These are phyloP conservation scores for Microcebus murinus DNA, from an alignment of 2,113 vertebrate species.

Conservation along the genomic window DNA sequence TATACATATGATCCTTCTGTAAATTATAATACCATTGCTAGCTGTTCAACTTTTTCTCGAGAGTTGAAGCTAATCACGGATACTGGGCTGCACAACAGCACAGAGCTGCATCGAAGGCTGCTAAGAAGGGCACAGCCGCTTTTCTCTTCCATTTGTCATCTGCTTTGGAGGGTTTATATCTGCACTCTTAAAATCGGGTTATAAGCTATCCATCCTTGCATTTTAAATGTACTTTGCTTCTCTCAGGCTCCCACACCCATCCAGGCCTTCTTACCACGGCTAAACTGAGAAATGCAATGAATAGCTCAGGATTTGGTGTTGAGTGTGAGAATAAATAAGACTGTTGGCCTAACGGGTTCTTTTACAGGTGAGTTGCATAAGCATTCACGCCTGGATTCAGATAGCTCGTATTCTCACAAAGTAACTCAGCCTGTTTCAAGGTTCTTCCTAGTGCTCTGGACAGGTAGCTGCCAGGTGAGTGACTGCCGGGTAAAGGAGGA, in stretches of 20 bases:
- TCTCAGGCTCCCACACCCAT: background rate
- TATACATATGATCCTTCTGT: background rate
- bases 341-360: accelerated
- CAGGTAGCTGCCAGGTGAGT: no score
- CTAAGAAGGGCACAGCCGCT: accelerated
- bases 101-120: accelerated
- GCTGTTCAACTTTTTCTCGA: background rate
- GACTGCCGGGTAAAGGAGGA: no score
- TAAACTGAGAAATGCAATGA: background rate
- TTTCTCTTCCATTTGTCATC: background rate
- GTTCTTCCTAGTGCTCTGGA: no score
- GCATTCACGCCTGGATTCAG: background rate
- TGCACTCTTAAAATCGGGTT: background rate
- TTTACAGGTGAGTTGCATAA: no score
- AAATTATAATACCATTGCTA: background rate
- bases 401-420: no score
- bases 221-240: background rate
- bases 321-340: background rate
- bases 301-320: background rate
- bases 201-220: background rate
- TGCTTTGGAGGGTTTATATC: background rate
- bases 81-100: background rate
- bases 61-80: background rate
- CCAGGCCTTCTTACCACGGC: background rate
- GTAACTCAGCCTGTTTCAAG: no score